Evolutionary conservation across 2,113 vertebrate genomes (phyloP).

Genomic region (Rhinoptilus africanus): DNA sequence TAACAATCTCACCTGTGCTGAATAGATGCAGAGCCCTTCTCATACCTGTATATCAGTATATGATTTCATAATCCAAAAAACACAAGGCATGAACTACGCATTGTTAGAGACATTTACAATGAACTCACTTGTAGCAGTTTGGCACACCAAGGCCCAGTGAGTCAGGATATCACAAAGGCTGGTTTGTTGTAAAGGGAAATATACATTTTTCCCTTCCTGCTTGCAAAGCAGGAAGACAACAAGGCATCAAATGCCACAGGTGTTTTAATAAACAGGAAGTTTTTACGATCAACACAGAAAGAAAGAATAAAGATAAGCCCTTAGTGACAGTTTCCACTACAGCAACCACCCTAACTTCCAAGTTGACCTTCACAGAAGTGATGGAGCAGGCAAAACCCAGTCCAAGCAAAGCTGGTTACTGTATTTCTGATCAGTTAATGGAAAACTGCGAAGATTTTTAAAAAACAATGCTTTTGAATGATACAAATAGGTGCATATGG

Average conservation of each 20-base stretch:
- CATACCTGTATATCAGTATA: conserved; percentile 48
- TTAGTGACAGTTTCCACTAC: background rate
- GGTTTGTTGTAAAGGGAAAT: background rate
- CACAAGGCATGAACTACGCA: background rate
- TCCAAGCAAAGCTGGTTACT: background rate
- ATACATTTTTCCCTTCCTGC: background rate
- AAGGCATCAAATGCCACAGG: background rate
- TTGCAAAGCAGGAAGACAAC: background rate
- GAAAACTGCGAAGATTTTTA: background rate
- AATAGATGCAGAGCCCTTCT: background rate
- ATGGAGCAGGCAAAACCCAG: background rate
- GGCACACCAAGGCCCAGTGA: background rate
- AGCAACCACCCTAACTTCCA: background rate
- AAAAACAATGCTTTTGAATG: background rate
- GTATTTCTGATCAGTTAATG: background rate
- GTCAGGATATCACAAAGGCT: background rate
- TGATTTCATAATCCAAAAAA: conserved; percentile 28
- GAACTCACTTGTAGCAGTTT: background rate
- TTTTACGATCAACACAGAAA: background rate
- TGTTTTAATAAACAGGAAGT: background rate
- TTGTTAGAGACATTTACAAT: background rate
- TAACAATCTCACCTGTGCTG: conserved; percentile 4
- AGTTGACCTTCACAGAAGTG: background rate
- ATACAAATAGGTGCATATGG: background rate
- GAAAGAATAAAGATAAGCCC: background rate